Base-by-base conservation (phyloP, 2,797 vertebrate species). In the Poeciliopsis gracilis region DNA sequence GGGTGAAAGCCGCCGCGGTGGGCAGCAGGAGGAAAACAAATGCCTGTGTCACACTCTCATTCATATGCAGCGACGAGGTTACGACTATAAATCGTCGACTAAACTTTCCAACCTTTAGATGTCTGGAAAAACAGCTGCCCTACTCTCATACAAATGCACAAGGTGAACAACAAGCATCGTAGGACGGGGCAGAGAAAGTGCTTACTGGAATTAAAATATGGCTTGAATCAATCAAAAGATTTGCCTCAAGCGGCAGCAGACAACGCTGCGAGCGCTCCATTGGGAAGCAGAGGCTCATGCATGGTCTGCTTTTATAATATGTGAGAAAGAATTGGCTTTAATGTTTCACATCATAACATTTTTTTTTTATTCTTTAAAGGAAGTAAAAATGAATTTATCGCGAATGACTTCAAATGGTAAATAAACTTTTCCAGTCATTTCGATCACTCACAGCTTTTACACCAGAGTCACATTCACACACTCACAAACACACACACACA, bases 271-370 rank as follows among this genome's bases (percentile, higher is more conserved):
- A 28, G 53, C 38, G 9, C 33, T 23, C 5, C 30, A 23, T 36
- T 23, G 61, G 33, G 61, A 38, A 38, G 76, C 76, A 66, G 11
- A 33, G 45, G 76, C 38, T 75, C 84, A 41, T 25, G 30, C 30
- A 63, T 28, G 72, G 23, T 80, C 72, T 79, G 82, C 53, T 61
- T 57, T 5, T 76, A 81, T 73, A 49, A 86, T 28, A 72, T 30
- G 25, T 36, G 63, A 25, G 63, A 67, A 41, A 23, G 36, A 41
- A 4, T 67, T 25, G 36, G 63, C 36, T 23, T 11, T 67, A 20
- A 12, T 1, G 9, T 41, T 38, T 25, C 49, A 53, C 49, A 10
- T 23, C 20, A 10, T 25, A 1, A 25, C 10, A 25, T 10, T 49
- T 23, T 23, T 23, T 23, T 51, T 23, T 23, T 8, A 25, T 25